These are phyloP conservation scores for Rhamphomyia laevipes DNA, from an alignment of 2,888 invertebrate species.

Conservation along the genomic window DNA sequence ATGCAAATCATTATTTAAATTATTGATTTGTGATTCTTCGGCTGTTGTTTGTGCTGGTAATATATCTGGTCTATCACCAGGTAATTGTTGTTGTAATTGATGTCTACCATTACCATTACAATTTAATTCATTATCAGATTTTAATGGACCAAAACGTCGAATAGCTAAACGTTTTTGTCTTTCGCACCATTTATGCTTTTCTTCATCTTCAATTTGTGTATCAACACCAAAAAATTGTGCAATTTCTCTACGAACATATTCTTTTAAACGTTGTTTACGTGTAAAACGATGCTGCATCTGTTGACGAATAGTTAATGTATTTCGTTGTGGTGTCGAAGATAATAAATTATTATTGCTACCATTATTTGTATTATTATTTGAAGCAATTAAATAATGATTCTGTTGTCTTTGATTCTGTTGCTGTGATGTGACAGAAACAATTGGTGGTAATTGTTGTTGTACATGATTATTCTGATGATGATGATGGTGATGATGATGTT, in stretches of 20 bases:
- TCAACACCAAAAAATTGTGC: slow-evolving; percentile 36
- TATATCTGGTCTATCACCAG: slow-evolving; percentile 33
- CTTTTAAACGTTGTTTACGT: slow-evolving; percentile 31
- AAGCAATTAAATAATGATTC: not conserved
- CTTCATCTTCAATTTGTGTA: slow-evolving; percentile 27
- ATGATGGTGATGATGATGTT: slow-evolving; percentile 12
- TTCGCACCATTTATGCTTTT: slow-evolving; percentile 31
- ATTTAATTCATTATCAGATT: slow-evolving; percentile 17
- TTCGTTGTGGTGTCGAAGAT: slow-evolving; percentile 12
- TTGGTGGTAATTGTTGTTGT: slow-evolving; percentile 15
- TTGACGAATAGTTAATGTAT: slow-evolving; percentile 18
- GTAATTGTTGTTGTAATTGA: slow-evolving; percentile 2
- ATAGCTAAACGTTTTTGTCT: slow-evolving; percentile 34
- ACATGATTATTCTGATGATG: slow-evolving; percentile 9
- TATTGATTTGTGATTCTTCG: slow-evolving; percentile 18
- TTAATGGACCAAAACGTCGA: slow-evolving; percentile 28
- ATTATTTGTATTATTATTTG: not conserved
- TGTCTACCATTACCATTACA: slow-evolving; percentile 4
- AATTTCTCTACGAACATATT: slow-evolving; percentile 31
- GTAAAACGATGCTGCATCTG: slow-evolving; percentile 20
- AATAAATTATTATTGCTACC: slow-evolving; percentile 8
- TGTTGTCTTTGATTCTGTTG: slow-evolving; percentile 10
- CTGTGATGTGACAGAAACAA: slow-evolving; percentile 3
- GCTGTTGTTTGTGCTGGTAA: slow-evolving; percentile 27
- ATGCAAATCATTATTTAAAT: slow-evolving; percentile 18